Evolutionary conservation across 1,140 invertebrate species (phyloP).

Genomic region (Atta texana): DNA sequence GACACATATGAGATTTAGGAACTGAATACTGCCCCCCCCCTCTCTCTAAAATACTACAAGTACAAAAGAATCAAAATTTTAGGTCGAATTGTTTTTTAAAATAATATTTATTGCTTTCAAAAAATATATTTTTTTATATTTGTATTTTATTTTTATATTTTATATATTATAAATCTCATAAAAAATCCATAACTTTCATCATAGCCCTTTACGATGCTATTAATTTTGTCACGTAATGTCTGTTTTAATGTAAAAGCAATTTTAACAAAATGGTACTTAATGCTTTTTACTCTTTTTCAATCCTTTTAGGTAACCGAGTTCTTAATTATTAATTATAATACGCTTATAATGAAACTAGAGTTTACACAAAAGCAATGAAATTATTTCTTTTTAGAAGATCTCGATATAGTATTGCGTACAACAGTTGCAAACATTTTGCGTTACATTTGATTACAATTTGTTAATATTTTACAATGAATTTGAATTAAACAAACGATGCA

Average conservation of each 20-base stretch:
- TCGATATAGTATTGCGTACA: background rate
- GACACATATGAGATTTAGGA: background rate
- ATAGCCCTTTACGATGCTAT: background rate
- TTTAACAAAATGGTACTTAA: slow-evolving; percentile 20
- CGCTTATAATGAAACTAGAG: background rate
- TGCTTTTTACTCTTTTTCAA: background rate
- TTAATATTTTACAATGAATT: background rate
- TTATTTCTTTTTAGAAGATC: slow-evolving; percentile 2
- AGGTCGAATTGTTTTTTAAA: background rate
- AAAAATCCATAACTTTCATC: background rate
- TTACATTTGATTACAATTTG: background rate
- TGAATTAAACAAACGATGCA: background rate
- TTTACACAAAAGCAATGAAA: background rate
- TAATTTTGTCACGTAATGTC: background rate
- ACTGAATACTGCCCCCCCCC: no score
- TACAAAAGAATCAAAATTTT: background rate
- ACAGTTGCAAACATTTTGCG: background rate
- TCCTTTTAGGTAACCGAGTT: background rate
- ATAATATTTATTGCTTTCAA: background rate
- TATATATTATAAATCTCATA: background rate
- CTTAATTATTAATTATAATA: slow-evolving; percentile 34
- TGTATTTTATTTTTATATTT: background rate
- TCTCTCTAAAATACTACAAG: background rate
- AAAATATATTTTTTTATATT: background rate
- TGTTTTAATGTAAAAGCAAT: slow-evolving; percentile 17